Evolutionary conservation across 2,888 invertebrate species (phyloP), one percentile per base, ranked within the genome.

Genomic region (Drosophila vallismaia): DNA sequence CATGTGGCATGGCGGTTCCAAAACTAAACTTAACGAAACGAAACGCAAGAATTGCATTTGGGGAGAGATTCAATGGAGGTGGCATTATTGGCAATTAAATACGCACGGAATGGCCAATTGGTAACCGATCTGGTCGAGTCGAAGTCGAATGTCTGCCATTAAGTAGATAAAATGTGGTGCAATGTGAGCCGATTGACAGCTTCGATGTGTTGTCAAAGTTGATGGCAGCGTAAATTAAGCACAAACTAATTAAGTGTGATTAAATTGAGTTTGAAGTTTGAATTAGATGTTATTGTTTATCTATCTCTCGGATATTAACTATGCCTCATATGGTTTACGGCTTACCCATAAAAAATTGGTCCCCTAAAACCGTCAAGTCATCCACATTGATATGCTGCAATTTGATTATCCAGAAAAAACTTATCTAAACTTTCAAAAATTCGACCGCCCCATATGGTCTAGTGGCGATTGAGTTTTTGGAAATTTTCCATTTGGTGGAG

Each of bases 221-320:
- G 80, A 77, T 77, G 68, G 68, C 74, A 82, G 72, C 83, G 79
- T 79, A 82, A 79, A 82, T 79, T 79, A 79, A 77, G 79, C 79
- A 79, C 79, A 79, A 82, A 79, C 79, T 79, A 79, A 79, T 79
- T 82, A 79, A 79, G 82, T 79, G 82, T 83, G 79, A 75, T 79
- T 82, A 77, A 79, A 79, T 79, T 82, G 79, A 74, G 76, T 76
- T 74, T 68, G 76, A 68, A 80, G 68, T 71, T 14, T 6, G 38
- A 10, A 40, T 40, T n/a, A 40, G 40, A 14, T 12, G 8, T 40
- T 40, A 40, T 40, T 42, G 40, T 42, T 42, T 42, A 9, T 42
- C 8, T 42, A 42, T 42, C 40, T 9, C 1, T 12, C 12, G 36
- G 36, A 6, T 36, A 12, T 36, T 12, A 36, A 2, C n/a, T 6